phyloP scores from a whole-genome alignment of 2,797 vertebrate genomes.

The Falco concolor region DNA sequence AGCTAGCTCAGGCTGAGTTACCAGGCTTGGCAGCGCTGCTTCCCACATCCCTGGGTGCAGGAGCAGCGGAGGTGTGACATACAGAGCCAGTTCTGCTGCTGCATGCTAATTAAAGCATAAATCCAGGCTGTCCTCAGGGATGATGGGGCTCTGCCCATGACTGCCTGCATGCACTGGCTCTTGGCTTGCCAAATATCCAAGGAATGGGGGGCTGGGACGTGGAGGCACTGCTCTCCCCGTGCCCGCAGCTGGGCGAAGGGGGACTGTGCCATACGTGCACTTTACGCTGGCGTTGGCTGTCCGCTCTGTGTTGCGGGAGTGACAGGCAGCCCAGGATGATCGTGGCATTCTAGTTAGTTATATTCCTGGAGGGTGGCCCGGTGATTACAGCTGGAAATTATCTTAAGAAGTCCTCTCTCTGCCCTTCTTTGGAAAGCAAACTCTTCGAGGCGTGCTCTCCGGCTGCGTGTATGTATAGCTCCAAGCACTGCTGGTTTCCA shows the following conservation, averaged over 20 bases:
- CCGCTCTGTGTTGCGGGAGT: fast-evolving
- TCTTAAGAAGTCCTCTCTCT: not conserved
- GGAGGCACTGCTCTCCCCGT: not conserved
- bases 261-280: fast-evolving
- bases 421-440: slow-evolving; percentile 54
- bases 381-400: slow-evolving; percentile 20
- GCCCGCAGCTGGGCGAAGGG: not conserved
- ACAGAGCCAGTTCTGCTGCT: not conserved
- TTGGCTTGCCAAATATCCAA: not conserved
- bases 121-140: not conserved
- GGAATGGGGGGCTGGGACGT: not conserved
- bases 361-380: slow-evolving; percentile 13
- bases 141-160: not conserved
- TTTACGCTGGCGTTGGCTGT: not conserved
- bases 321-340: not conserved
- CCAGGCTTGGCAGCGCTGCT: not conserved
- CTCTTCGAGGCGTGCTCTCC: not conserved
- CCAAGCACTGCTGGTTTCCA: not conserved
- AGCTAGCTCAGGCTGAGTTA: not conserved
- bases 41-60: not conserved
- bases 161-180: not conserved
- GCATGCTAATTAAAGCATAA: not conserved
- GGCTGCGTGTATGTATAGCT: fast-evolving
- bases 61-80: not conserved
- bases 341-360: not conserved